Base-by-base conservation (phyloP, 2,888 invertebrate genomes). In the Apeira syringaria region DNA sequence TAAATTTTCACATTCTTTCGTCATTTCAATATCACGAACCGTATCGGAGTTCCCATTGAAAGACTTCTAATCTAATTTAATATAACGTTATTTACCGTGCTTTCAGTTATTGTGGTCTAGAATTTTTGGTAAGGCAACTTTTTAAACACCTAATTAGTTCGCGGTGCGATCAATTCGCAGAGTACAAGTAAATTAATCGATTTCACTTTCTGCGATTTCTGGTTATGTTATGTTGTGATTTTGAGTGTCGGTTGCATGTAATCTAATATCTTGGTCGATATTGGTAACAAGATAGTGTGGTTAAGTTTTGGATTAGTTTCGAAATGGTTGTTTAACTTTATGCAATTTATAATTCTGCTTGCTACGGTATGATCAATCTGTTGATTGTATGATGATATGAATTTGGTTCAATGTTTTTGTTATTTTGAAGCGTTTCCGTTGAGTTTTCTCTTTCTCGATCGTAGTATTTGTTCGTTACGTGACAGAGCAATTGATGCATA, bases 191-290 rank as follows among this genome's bases (percentile, higher is more conserved):
- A 42, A 49, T 47, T 36, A 41, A 50, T 53, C 53, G 56, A 82
- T 83, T 84, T 83, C 84, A 78, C 82, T 83, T 83, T 81, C 77
- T 65, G 64, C 69, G 61, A 66, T 67, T 42, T 48, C 34, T 49
- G n/a, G n/a, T n/a, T n/a, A n/a, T n/a, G 39, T 26, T 35, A 33
- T 17, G 29, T 17, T 31, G 7, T 7, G 17, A 31, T 28, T 18
- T 34, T 25, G 34, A 31, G 25, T 33, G 22, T 24, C 9, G 8
- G 31, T 47, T 49, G 48, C 56, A 43, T 52, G 51, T 15, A 46
- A 43, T 46, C 22, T 44, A 35, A 50, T 42, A 42, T 46, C 35
- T 41, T 47, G 31, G 24, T 36, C 26, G 15, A 40, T 50, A 40
- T 40, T 33, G 27, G 24, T 40, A 44, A 32, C 31, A 25, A 35